Percentiles rank a stretch among this genome's conserved stretches.
These are phyloP conservation scores for Bicyclus anynana DNA, from an alignment of 1,140 invertebrate genomes.

Conservation along the genomic window DNA sequence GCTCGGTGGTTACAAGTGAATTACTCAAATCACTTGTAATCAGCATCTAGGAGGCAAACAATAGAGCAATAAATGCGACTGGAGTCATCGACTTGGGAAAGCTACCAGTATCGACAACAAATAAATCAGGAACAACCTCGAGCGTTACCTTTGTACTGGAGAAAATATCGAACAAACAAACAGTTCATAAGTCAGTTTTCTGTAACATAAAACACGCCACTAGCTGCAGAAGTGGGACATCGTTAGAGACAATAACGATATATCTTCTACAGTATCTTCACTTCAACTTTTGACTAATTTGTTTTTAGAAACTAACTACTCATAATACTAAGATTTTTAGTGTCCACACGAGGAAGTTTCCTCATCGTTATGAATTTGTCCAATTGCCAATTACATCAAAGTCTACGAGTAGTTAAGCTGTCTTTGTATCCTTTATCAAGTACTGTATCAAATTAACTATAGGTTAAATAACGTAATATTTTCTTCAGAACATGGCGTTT, in stretches of 20 bases:
- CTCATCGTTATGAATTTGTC: not conserved
- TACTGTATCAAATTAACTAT: too few relatives aligned
- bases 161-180: slow-evolving; percentile 45
- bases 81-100: slow-evolving; percentile 49
- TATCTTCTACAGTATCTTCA: slow-evolving; percentile 47
- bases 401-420: too few relatives aligned
- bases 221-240: slow-evolving; percentile 39
- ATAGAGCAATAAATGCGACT: slow-evolving; percentile 67
- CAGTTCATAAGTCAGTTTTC: slow-evolving; percentile 43
- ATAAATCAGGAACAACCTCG: slow-evolving; percentile 62
- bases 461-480: too few relatives aligned
- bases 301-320: slow-evolving; percentile 6
- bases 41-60: slow-evolving; percentile 51
- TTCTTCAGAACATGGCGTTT: too few relatives aligned
- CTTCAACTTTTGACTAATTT: slow-evolving; percentile 20
- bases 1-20: slow-evolving; percentile 52
- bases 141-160: slow-evolving; percentile 38
- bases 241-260: slow-evolving; percentile 34
- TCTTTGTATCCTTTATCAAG: too few relatives aligned
- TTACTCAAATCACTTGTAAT: slow-evolving; percentile 51
- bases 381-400: too few relatives aligned
- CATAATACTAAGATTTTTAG: not conserved
- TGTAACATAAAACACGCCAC: slow-evolving; percentile 41
- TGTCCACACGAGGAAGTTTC: not conserved
- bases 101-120: slow-evolving; percentile 62